Evolutionary conservation across 2,113 vertebrate genomes (phyloP), one percentile per base, ranked within the genome.

Genomic region (Trichechus manatus): DNA sequence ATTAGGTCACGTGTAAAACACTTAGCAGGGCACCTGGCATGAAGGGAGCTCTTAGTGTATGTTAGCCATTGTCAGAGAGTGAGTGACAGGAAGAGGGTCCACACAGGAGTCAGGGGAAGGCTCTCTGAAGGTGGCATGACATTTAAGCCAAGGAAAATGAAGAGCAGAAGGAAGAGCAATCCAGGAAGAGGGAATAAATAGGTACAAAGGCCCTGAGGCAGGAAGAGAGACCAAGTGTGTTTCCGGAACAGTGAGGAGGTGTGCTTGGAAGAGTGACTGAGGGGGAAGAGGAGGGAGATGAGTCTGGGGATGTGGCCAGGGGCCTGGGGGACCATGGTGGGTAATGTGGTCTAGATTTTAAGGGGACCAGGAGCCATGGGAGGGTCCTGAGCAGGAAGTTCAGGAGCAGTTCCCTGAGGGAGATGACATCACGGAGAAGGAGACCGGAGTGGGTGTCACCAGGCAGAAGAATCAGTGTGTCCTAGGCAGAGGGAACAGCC

Each of bases 141-240:
- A 63, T 20, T 78, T 77, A 70, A 61, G 25, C 61, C 36, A 61
- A 3, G 9, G 36, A 75, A 74, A 59, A 50, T 10, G 23, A 89
- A 50, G 25, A 75, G 14, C 1, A 33, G 13, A 19, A 36, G 39
- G 15, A 74, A 68, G 31, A 25, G 17, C 5, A 31, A 61, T 72
- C 25, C 27, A 33, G 33, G 17, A 23, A 63, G 64, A 61, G 33
- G 27, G 8, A 39, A 23, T 0, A 14, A 14, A 29, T 19, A 42
- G 9, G 61, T 7, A n/a, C 81, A 89, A 90, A 87, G 74, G 93
- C 47, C 81, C 61, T 63, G 27, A 61, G 82, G 90, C 20, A 66
- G 17, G 74, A 81, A 75, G 6, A 47, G 50, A 63, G 70, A 31
- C 68, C 8, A 1, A 29, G 9, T 3, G 1, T 22, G 15, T 42